Percentiles rank a stretch among this genome's conserved stretches.
phyloP scores from a whole-genome alignment of 2,797 vertebrate species.

The Enteromius trimaculatus region DNA sequence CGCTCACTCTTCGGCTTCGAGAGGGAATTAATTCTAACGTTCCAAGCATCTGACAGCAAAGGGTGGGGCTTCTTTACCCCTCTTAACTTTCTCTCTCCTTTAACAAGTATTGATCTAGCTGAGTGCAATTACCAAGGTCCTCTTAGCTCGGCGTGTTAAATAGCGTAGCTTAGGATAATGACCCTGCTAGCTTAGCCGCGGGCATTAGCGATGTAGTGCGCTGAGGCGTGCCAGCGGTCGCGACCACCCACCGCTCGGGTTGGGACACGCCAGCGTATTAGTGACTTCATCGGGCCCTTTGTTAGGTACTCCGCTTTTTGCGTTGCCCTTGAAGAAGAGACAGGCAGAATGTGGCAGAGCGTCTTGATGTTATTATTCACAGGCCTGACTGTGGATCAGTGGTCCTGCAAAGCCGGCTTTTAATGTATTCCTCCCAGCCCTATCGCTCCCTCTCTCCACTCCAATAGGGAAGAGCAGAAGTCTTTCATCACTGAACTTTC shows the following conservation, averaged over 20 bases:
- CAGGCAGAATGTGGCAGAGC: slow-evolving; percentile 55
- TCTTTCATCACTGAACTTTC: slow-evolving; percentile 16
- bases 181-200: slow-evolving; percentile 64
- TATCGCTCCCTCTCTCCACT: neutral
- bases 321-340: slow-evolving; percentile 76
- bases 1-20: slow-evolving; percentile 56
- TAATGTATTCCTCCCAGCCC: slow-evolving; percentile 52
- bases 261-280: slow-evolving; percentile 79
- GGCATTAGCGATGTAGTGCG: slow-evolving; percentile 69
- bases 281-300: slow-evolving; percentile 81
- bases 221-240: slow-evolving; percentile 73
- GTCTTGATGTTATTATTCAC: slow-evolving; percentile 72
- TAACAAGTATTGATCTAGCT: slow-evolving; percentile 71
- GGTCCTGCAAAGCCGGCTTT: slow-evolving; percentile 54
- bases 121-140: slow-evolving; percentile 64
- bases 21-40: slow-evolving; percentile 68
- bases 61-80: slow-evolving; percentile 52
- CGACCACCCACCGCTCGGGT: slow-evolving; percentile 71
- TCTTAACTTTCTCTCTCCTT: slow-evolving; percentile 56
- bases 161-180: slow-evolving; percentile 72
- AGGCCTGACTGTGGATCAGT: slow-evolving; percentile 66
- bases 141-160: slow-evolving; percentile 61
- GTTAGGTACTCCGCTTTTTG: slow-evolving; percentile 74
- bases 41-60: slow-evolving; percentile 60
- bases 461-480: slow-evolving; percentile 6